phyloP scores from a whole-genome alignment of 2,113 vertebrate genomes.

The Oenanthe melanoleuca region DNA sequence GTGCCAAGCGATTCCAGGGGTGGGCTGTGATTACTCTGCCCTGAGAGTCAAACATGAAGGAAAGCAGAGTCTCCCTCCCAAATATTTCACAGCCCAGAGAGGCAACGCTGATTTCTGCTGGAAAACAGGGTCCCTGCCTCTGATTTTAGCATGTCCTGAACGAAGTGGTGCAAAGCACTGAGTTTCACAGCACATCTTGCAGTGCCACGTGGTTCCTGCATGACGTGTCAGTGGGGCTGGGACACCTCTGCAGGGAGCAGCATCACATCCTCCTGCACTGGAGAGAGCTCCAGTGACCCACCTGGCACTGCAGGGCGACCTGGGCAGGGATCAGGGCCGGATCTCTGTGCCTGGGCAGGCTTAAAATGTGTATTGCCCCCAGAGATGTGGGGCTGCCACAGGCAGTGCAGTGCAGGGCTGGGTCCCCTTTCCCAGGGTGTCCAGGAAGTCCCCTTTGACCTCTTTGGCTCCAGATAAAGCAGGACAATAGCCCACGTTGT shows the following conservation, averaged over 20 bases:
- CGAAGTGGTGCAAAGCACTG: accelerated
- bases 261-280: accelerated
- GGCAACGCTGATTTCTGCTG: accelerated
- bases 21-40: neutral
- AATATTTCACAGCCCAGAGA: neutral
- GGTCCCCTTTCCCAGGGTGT: neutral
- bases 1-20: neutral
- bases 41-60: neutral
- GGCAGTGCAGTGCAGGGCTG: neutral
- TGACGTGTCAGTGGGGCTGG: neutral
- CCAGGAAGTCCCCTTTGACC: neutral
- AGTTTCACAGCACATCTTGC: neutral
- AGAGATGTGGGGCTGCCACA: neutral
- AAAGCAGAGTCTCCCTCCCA: neutral
- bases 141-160: accelerated
- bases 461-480: neutral
- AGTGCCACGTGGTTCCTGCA: accelerated
- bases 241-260: neutral
- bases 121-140: accelerated
- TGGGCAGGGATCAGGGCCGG: neutral
- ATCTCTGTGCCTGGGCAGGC: neutral
- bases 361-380: accelerated
- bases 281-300: neutral
- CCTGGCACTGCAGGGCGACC: neutral
- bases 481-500: constrained; percentile 18